Conservation (phyloP, 2,888 invertebrate species). For the Amblyjoppa fuscipennis region DNA sequence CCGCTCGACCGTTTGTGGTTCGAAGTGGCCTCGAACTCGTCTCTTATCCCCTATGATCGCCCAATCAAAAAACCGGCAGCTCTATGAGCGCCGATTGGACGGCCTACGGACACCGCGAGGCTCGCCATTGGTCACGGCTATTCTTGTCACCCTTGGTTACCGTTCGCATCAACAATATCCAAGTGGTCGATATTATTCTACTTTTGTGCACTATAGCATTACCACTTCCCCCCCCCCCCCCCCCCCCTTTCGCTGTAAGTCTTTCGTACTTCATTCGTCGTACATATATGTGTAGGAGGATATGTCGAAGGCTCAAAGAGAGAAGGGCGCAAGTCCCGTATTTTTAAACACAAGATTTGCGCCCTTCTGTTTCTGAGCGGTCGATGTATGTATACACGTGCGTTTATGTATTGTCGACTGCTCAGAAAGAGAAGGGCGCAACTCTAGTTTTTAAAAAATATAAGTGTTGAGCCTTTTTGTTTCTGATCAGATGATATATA, state of each 20-base stretch:
- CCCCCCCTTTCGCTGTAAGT: conserved; percentile 17
- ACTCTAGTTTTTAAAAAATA: too few relatives aligned
- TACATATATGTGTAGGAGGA: background rate
- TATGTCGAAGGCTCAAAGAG: too few relatives aligned
- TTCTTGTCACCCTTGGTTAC: conserved; percentile 83
- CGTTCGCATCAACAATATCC: conserved; percentile 83
- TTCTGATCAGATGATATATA: background rate
- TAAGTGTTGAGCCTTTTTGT: too few relatives aligned
- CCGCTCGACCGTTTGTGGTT: conserved; percentile 81
- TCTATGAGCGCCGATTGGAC: conserved; percentile 79
- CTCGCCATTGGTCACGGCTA: conserved; percentile 81
- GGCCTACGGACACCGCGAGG: conserved; percentile 80
- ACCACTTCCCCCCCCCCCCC: conserved; percentile 45
- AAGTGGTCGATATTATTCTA: conserved; percentile 81
- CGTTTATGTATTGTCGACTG: background rate
- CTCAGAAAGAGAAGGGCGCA: too few relatives aligned
- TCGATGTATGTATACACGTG: background rate
- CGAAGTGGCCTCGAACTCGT: conserved; percentile 81
- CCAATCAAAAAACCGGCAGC: conserved; percentile 83
- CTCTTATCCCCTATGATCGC: conserved; percentile 83
- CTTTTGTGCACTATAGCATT: conserved; percentile 69
- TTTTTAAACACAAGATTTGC: too few relatives aligned
- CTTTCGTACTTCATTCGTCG: background rate
- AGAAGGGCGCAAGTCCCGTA: too few relatives aligned
- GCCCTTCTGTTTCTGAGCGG: too few relatives aligned